Base-by-base conservation (phyloP, 2,113 vertebrate genomes). In the Saccopteryx bilineata region DNA sequence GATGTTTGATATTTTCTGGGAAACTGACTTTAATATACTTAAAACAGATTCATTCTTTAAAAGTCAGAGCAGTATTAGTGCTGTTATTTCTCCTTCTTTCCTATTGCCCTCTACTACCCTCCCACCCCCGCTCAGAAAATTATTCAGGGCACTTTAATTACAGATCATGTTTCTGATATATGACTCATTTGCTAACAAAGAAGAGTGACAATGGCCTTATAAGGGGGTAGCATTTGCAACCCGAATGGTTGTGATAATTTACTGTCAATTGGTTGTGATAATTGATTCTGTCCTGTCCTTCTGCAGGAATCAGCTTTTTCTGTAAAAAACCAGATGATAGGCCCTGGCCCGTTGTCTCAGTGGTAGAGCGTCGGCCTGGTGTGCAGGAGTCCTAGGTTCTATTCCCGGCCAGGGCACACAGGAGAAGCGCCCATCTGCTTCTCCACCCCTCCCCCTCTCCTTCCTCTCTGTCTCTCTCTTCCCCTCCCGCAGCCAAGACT, bases 21-120 rank as follows among this genome's bases (percentile, higher is more conserved):
- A 85, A 85, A 48, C 63, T 85, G 72, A 83, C 58, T 31, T 50
- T 56, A 85, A 72, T 66, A 60, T 58, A n/a, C 31, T 79, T 93
- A 88, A 88, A 84, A 74, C 26, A 46, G 14, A 60, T 58, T 88
- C 21, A 84, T 88, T 28, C n/a, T 86, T 84, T 93, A 68, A 26
- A 83, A 90, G 66, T 21, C 31, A 63, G 24, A 15, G 71, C 63
- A 2, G 7, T 58, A 26, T 83, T 86, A 39, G 4, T 18, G 13
- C 48, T 46, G 23, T 13, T 14, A 9, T 50, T 60, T 86, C 5
- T 56, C 18, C 8, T 88, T 66, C 24, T 48, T 74, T 33, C 11
- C 21, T 68, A 23, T 60, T 79, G 12, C 54, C 12, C 31, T 52
- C 7, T 7, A 48, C 24, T 7, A 10, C n/a, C 24, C 15, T 1